phyloP scores from a whole-genome alignment of 2,113 vertebrate genomes.

The Limnothrissa miodon region DNA sequence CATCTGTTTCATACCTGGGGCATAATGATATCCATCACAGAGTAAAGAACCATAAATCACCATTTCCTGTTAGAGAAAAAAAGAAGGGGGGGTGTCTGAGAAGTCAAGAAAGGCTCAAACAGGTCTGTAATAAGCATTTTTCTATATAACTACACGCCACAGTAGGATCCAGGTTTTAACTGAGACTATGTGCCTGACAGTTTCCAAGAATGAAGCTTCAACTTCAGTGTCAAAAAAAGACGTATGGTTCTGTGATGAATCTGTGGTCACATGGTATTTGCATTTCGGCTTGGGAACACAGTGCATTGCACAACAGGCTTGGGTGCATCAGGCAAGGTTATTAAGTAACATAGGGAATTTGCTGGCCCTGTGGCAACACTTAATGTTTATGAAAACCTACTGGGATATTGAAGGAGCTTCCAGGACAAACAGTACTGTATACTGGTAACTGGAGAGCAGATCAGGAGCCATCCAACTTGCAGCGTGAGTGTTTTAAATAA shows the following conservation, averaged over 20 bases:
- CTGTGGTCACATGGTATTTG: constrained; percentile 1
- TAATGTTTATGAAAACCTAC: background rate
- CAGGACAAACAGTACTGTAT: background rate
- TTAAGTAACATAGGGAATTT: constrained; percentile 31
- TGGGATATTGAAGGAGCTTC: constrained; percentile 15
- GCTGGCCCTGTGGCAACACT: background rate
- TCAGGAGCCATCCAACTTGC: background rate
- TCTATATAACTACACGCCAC: background rate
- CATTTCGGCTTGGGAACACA: background rate
- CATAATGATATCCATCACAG: background rate
- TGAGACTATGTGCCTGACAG: background rate
- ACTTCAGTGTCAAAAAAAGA: background rate
- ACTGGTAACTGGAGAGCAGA: background rate
- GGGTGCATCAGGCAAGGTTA: background rate
- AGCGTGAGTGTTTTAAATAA: background rate
- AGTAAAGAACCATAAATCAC: constrained; percentile 21
- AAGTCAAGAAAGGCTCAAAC: constrained; percentile 3
- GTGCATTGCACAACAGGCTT: constrained; percentile 26
- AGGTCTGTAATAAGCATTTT: background rate
- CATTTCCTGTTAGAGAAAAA: background rate
- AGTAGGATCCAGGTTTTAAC: background rate
- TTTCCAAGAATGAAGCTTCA: background rate
- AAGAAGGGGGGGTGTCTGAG: background rate
- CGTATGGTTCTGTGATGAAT: background rate
- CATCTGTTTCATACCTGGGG: background rate